Base-by-base conservation (phyloP, 2,888 invertebrate genomes). In the Physocephala rufipes region DNA sequence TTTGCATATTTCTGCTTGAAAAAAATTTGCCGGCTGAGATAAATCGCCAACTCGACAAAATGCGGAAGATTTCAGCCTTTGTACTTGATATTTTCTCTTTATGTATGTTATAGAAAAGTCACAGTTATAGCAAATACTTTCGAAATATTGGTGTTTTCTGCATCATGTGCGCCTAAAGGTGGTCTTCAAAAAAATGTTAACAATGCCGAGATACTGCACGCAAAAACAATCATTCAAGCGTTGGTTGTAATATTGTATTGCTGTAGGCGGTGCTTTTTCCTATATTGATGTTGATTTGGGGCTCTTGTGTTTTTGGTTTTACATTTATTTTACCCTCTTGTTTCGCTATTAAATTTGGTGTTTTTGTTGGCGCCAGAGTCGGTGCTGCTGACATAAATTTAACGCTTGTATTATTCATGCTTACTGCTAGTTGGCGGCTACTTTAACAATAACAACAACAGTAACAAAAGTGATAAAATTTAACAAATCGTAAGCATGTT, bases 221-320 rank as follows among this genome's bases (percentile, higher is more conserved):
- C n/a, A n/a, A n/a, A n/a, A n/a, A n/a, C n/a, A 30, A 61, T 26
- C 4, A 21, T 55, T 55, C 16, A 1, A 15, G 58, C 58, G 13
- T 2, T 43, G 19, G 5, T 55, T 53, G 36, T 45, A 43, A n/a
- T n/a, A n/a, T n/a, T 19, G 0, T 55, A 21, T 66, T 64, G 49
- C 16, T 64, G 47, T 64, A 53, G 30, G 2, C 30, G n/a, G 19
- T 19, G 68, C 73, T 73, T 68, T 69, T 53, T 16, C 21, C n/a
- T n/a, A n/a, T 67, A 61, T 65, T 58, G 30, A 45, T 55, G 55
- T 65, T 28, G 28, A 26, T 73, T 21, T 64, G 16, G 63, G 7
- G 15, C 24, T 2, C 24, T 59, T 59, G 28, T 59, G 36, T 36
- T 36, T 36, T 36, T 36, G 15, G 21, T 53, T 45, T 65, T 63